Evolutionary conservation across 2,797 vertebrate genomes (phyloP).

Genomic region (Remorina albescens): DNA sequence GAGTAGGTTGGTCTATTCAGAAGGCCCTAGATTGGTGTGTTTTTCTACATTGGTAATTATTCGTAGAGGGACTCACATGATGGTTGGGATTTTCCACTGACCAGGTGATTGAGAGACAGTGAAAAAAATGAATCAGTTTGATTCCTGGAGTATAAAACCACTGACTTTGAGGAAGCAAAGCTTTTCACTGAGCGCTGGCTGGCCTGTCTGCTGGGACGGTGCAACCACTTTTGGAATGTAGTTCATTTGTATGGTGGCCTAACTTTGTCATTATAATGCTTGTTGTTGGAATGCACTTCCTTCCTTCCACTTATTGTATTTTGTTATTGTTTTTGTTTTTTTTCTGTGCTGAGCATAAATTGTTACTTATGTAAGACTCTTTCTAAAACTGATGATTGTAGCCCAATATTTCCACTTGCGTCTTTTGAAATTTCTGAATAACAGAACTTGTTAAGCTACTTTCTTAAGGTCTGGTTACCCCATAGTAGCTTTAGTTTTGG

Average conservation of each 20-base stretch:
- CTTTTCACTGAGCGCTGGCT: conserved; percentile 64
- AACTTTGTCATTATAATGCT: conserved; percentile 58
- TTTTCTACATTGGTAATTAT: conserved; percentile 28
- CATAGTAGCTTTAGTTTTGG: conserved; percentile 45
- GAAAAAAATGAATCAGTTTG: conserved; percentile 24
- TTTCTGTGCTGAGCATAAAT: conserved; percentile 74
- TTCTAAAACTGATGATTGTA: conserved; percentile 67
- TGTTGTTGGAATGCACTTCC: conserved; percentile 78
- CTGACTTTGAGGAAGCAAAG: conserved; percentile 50
- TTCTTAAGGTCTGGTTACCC: conserved; percentile 30
- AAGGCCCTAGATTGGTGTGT: conserved; percentile 40
- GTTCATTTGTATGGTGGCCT: conserved; percentile 72
- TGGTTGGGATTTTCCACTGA: conserved; percentile 30
- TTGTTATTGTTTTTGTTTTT: conserved; percentile 39
- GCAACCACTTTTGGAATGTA: conserved; percentile 53
- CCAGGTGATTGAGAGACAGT: conserved; percentile 41
- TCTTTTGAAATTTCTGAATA: conserved; percentile 43
- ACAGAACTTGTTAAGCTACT: conserved; percentile 20
- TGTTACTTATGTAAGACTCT: conserved; percentile 66
- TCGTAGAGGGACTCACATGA: conserved; percentile 7
- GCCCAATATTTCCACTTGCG: conserved; percentile 56
- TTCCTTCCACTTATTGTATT: too few species aligned
- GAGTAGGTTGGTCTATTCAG: conserved; percentile 31
- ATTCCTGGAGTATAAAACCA: conserved; percentile 51
- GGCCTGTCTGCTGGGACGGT: conserved; percentile 67